phyloP scores from a whole-genome alignment of 2,113 vertebrate genomes.

The Oncorhynchus keta region DNA sequence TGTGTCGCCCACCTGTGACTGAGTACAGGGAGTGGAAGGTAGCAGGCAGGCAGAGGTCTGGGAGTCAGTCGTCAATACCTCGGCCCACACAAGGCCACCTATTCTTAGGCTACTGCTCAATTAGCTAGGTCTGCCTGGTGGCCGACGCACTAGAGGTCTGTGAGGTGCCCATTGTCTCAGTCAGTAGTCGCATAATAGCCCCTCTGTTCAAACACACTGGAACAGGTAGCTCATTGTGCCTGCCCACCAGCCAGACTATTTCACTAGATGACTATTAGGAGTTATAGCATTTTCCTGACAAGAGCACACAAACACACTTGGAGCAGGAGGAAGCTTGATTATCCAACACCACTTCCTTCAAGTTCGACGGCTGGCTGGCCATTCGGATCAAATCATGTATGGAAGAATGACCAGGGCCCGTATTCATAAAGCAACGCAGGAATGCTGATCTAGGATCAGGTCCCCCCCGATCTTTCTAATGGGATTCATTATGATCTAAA shows the following conservation, averaged over 20 bases:
- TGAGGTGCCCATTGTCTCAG: background rate
- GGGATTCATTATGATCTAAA: no score
- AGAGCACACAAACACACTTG: no score
- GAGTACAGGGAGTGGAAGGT: background rate
- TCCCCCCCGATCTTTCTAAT: no score
- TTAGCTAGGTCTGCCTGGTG: slow-evolving; percentile 33
- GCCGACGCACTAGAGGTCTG: background rate
- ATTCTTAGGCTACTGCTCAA: slow-evolving; percentile 50
- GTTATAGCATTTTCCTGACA: background rate
- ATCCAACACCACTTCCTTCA: no score
- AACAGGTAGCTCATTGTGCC: slow-evolving; percentile 13
- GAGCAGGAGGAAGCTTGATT: no score
- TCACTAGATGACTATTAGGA: background rate
- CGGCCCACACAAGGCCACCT: slow-evolving; percentile 41
- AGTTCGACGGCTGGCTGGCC: no score
- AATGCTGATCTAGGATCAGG: no score
- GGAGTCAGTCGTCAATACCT: background rate
- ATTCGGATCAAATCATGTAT: no score
- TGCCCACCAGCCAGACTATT: no score
- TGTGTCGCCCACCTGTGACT: no score
- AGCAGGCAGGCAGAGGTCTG: background rate
- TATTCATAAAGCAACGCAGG: no score
- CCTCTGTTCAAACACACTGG: background rate
- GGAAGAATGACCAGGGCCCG: no score
- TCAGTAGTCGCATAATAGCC: background rate